Evolutionary conservation across 2,888 invertebrate genomes (phyloP), one percentile per base, ranked within the genome.

Genomic region (Brachylomia viminalis): DNA sequence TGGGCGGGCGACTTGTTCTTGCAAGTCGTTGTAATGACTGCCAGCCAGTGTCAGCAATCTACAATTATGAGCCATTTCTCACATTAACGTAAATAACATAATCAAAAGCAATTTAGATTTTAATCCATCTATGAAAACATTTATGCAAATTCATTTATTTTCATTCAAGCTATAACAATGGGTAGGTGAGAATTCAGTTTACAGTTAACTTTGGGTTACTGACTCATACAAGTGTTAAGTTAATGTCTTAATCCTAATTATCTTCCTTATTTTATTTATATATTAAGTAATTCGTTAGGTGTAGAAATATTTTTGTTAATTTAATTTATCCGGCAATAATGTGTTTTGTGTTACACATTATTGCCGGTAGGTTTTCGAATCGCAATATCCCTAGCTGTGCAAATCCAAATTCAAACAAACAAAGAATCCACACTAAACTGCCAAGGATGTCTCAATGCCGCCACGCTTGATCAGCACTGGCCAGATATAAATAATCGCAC

Each of bases 81-180:
- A 79, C 79, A 86, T 72, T 66, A 69, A 54, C 64, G 38, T 64
- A 49, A 71, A 86, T 86, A 72, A 83, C 71, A 83, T 76, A 62
- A 84, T 83, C 72, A 68, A 80, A 75, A 72, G 71, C 38, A 75
- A 75, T 83, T 86, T 77, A 75, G 66, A 74, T 74, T 75, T 56
- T 58, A 75, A 86, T 84, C 68, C 74, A 67, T 77, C 64, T 74
- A 75, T 75, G 73, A 75, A 83, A 86, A 77, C 71, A 79, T 80
- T 72, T 73, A 72, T 75, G 82, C 73, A 85, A 84, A 85, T 85
- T 83, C 65, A 68, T 79, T 82, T 76, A 84, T 83, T 78, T 81
- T 79, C 82, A 86, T 90, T 90, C 87, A 86, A 86, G 85, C 77
- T 67, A 70, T 78, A 86, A 87, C 85, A 86, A 85, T 87, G 82